Evolutionary conservation across 2,888 invertebrate species (phyloP).

Genomic region (Melanotus villosus): DNA sequence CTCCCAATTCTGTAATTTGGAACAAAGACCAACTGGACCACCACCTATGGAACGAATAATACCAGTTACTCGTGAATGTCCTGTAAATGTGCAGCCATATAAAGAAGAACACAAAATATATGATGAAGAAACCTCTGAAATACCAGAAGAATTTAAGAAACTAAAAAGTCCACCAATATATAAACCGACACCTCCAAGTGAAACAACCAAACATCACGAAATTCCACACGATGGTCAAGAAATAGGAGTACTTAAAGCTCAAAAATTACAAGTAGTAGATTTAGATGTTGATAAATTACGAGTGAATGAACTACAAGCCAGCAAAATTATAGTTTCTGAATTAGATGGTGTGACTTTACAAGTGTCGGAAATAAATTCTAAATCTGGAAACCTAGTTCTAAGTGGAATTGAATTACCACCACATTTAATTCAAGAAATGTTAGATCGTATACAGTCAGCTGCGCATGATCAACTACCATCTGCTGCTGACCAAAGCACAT

Average conservation of each 20-base stretch:
- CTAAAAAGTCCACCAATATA: conserved; percentile 59
- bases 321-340: conserved; percentile 85
- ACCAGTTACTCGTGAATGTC: conserved; percentile 52
- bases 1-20: conserved; percentile 9
- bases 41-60: conserved; percentile 56
- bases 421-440: conserved; percentile 78
- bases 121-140: conserved; percentile 61
- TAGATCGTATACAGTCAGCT: conserved; percentile 68
- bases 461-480: conserved; percentile 49
- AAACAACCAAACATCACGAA: not conserved
- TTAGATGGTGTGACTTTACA: conserved; percentile 83
- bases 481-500: not conserved
- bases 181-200: not conserved
- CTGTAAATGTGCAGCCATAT: not conserved
- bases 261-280: conserved; percentile 80
- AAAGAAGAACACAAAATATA: conserved; percentile 37
- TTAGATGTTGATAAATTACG: conserved; percentile 85
- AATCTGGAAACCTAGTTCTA: conserved; percentile 77
- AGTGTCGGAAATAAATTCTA: conserved; percentile 80
- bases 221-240: conserved; percentile 56
- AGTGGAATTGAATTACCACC: conserved; percentile 79
- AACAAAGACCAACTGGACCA: not conserved
- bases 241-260: conserved; percentile 69
- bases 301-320: conserved; percentile 84
- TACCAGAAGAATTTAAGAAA: conserved; percentile 60